Evolutionary conservation across 2,113 vertebrate species (phyloP).

Genomic region (Jacana jacana): DNA sequence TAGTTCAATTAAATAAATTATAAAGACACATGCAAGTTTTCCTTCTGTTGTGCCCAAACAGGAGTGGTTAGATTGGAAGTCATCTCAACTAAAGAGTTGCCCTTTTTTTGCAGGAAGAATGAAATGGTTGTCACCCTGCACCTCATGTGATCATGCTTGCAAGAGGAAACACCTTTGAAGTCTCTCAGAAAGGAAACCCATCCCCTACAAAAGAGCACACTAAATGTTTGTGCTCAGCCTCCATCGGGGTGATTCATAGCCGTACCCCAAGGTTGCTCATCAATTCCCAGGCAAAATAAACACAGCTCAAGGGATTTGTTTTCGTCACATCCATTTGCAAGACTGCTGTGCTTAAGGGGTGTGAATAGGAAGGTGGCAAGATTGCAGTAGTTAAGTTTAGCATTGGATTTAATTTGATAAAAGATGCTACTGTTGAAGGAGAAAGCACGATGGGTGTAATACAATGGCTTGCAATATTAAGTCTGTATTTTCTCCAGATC

Average conservation of each 20-base stretch:
- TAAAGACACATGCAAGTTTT: background rate
- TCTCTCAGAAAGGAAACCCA: background rate
- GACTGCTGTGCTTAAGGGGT: background rate
- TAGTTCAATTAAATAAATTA: background rate
- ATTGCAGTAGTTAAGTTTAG: background rate
- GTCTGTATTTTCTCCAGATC: background rate
- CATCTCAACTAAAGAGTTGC: background rate
- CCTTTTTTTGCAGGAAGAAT: background rate
- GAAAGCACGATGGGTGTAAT: background rate
- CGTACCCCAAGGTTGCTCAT: background rate
- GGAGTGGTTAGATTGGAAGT: background rate
- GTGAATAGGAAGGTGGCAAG: background rate
- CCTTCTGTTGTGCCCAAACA: background rate
- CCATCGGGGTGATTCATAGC: background rate
- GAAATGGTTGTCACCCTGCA: background rate
- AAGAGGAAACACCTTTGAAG: background rate
- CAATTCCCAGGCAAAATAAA: conserved; percentile 4
- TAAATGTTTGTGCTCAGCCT: background rate
- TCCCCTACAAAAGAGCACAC: background rate
- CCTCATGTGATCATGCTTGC: background rate
- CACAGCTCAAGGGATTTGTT: background rate
- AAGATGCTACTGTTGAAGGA: background rate
- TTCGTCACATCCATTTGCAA: background rate
- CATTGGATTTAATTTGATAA: background rate
- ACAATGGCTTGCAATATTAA: background rate